Evolutionary conservation across 1,140 invertebrate genomes (phyloP), one percentile per base, ranked within the genome.

Genomic region (Diorhabda carinulata): DNA sequence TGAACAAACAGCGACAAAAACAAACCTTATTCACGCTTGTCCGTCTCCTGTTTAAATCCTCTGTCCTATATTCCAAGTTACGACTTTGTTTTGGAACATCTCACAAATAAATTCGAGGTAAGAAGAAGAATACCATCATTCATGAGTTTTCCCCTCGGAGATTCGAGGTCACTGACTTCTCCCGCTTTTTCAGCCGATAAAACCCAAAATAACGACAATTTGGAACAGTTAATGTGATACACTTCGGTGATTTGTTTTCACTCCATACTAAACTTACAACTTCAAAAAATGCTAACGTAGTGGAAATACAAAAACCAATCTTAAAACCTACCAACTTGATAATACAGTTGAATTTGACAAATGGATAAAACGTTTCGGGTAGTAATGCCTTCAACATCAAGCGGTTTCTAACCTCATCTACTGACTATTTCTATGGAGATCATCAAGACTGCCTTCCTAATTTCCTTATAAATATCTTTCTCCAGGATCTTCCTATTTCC

Each of bases 31-130:
- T 52, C n/a, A 52, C 47, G 47, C 47, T 3, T 8, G 47, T 52
- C 47, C 47, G 47, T 8, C n/a, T 52, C 47, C 47, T 52, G 6
- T n/a, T 52, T n/a, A 6, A 52, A 52, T 52, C n/a, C 47, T 52
- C 47, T 61, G 42, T 8, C 59, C 59, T 43, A 61, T 61, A 61
- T 61, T 61, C 42, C 59, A 43, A 7, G 59, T 61, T 61, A 61
- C 59, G 59, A 61, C 59, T 61, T 61, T 61, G 59, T 61, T 61
- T 61, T 61, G 59, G 59, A 61, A 8, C 59, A 3, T 61, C 42
- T 43, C 59, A 43, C 42, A 61, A 61, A 61, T 61, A 61, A 61
- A 61, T 61, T 61, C 42, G 42, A 41, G 25, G 42, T 40, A 61
- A 61, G 59, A 41, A 57, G 42, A 41, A 61, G 25, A 60, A 60